phyloP scores from a whole-genome alignment of 2,797 vertebrate species.

The Prionace glauca region DNA sequence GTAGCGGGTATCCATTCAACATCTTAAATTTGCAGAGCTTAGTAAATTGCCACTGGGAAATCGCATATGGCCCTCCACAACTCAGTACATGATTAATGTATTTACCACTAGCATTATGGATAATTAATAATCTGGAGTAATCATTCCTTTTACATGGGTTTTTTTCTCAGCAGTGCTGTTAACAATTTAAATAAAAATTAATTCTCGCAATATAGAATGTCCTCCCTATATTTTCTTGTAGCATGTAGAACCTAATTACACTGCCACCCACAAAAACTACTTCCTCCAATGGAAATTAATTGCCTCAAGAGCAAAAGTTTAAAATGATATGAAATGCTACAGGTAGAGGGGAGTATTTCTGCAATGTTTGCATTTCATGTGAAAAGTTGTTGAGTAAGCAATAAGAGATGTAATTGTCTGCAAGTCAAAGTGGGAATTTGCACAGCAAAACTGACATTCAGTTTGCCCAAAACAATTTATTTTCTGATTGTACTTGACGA shows the following conservation, averaged over 20 bases:
- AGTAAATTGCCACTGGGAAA: background rate
- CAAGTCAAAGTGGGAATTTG: conserved; percentile 23
- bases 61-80: background rate
- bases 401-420: conserved; percentile 23
- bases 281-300: background rate
- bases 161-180: background rate
- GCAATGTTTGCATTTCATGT: conserved; percentile 34
- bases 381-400: conserved; percentile 31
- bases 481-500: conserved; percentile 31
- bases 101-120: background rate
- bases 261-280: background rate
- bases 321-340: background rate
- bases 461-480: conserved; percentile 36
- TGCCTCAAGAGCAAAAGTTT: background rate
- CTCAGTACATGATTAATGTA: background rate
- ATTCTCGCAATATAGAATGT: background rate
- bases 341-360: background rate
- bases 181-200: background rate
- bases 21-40: background rate
- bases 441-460: background rate
- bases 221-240: background rate
- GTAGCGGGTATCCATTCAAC: background rate
- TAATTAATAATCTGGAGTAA: background rate
- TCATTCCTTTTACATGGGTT: background rate
- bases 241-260: background rate